A percentile compares a stretch with the other conserved stretches of the same genome.
These are phyloP conservation scores for Syngnathoides biaculeatus DNA, from an alignment of 2,113 vertebrate species.

Conservation along the genomic window DNA sequence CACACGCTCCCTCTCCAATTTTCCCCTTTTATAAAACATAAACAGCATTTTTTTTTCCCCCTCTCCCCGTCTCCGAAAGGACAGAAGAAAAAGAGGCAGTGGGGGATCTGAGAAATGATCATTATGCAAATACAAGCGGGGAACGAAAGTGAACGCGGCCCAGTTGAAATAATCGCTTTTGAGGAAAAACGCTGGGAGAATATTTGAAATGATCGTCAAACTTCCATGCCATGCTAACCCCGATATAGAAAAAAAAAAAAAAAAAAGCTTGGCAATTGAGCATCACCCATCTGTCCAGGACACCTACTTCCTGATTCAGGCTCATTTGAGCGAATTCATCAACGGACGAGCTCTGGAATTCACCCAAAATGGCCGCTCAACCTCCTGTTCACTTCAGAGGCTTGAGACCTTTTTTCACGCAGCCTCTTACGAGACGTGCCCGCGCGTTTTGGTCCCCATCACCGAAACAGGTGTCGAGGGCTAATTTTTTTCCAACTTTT, in stretches of 20 bases:
- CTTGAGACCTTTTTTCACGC: neutral
- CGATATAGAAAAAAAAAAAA: too few species aligned
- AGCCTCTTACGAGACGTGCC: too few species aligned
- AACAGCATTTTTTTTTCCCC: constrained; percentile 47
- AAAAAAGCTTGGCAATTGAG: too few species aligned
- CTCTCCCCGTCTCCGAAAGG: neutral
- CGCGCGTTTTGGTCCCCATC: neutral
- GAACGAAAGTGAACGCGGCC: neutral
- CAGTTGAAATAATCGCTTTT: neutral
- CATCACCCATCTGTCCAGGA: too few species aligned
- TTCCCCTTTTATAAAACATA: constrained; percentile 65
- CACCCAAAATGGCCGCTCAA: neutral
- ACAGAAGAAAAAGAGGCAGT: constrained; percentile 10
- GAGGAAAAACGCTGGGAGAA: neutral
- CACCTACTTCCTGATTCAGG: too few species aligned
- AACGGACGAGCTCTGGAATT: neutral
- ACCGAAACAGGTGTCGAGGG: neutral
- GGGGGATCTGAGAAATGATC: constrained; percentile 16
- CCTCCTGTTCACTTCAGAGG: neutral
- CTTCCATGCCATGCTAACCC: too few species aligned
- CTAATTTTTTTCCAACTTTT: too few species aligned
- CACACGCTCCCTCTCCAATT: constrained; percentile 62
- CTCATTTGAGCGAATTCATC: neutral
- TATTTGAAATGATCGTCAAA: too few species aligned
- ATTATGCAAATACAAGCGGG: constrained; percentile 5